Evolutionary conservation across 2,888 invertebrate genomes (phyloP), one percentile per base, ranked within the genome.

Genomic region (Cataglyphis rosenhaueri): DNA sequence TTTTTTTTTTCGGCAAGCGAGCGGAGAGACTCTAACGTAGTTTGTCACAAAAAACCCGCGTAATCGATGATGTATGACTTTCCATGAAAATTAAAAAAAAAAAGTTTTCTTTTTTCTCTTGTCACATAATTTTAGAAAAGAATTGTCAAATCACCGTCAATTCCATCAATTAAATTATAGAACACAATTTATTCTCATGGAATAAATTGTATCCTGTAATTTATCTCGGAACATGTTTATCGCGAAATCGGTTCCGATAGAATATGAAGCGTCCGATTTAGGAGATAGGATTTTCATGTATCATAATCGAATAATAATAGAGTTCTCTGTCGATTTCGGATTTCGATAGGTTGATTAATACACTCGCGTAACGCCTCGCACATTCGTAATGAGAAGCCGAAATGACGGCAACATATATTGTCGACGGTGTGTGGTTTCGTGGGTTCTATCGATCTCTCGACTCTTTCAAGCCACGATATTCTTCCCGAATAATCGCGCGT

Each of bases 311-410:
- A 41, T 66, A 29, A 52, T 52, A 52, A 52, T 38, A 55, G 29
- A n/a, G 15, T 52, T 52, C 52, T 52, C 25, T 8, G 35, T n/a
- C n/a, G 18, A 15, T 41, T 29, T 29, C 25, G 10, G 5, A 21
- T 57, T 66, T 65, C 12, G 29, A 41, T 57, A 32, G 41, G 41
- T 76, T 65, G 41, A 76, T 76, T 76, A 66, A 65, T 66, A 65
- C 29, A n/a, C 55, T 65, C 29, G 25, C 55, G 38, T 65, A 65
- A 64, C 52, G 41, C 41, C 25, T 3, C 25, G 57, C 74, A 44
- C 48, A 59, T 64, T 41, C 57, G 41, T 76, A 66, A 76, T 76
- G 38, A 76, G 65, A 55, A 38, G 65, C 57, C 76, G 55, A 57
- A n/a, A 76, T 15, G 55, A 66, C 21, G 25, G 21, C 8, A 35